Evolutionary conservation across 2,797 vertebrate species (phyloP), one percentile per base, ranked within the genome.

Genomic region (Eutrigla gurnardus): DNA sequence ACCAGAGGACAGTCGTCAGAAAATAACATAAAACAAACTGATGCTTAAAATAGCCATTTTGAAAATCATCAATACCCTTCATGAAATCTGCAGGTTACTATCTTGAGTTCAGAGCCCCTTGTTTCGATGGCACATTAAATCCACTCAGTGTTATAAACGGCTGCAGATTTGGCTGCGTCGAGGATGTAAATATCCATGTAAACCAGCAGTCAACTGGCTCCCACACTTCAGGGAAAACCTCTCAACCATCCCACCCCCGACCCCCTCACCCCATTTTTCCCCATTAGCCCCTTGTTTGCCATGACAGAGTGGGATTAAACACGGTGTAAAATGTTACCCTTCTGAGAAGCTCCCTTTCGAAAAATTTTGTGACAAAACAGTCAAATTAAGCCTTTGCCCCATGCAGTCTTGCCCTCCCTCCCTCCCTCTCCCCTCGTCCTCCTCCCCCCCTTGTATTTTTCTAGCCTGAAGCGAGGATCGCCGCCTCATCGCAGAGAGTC

Each of bases 291-390:
- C 88, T 81, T 88, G 82, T 91, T 90, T 88, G 82, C 80, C 78
- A 80, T 69, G 86, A 90, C 88, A 89, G 84, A 89, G 83, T 78
- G 79, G 88, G 87, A 91, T 94, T 94, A 93, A 93, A 91, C 81
- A 82, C 86, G 73, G 81, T 83, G 78, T 83, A 88, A 91, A 89
- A 88, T 77, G 80, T 76, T 90, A 76, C 83, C 87, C 79, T 88
- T 79, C 77, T 80, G 74, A 90, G 75, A 81, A 83, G 77, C 78
- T 85, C 80, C 81, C 81, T 61, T 82, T 88, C 40, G 87, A 77
- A 25, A 80, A 84, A 89, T 89, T 85, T 88, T 52, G 80, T 84
- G 80, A 91, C 87, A 93, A 93, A 93, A 91, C 86, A 87, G 85
- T 17, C 88, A 91, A 93, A 93, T 93, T 81, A 92, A 91, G 87